Conservation (phyloP, 2,888 invertebrate genomes). For the Darwinula stevensoni region DNA sequence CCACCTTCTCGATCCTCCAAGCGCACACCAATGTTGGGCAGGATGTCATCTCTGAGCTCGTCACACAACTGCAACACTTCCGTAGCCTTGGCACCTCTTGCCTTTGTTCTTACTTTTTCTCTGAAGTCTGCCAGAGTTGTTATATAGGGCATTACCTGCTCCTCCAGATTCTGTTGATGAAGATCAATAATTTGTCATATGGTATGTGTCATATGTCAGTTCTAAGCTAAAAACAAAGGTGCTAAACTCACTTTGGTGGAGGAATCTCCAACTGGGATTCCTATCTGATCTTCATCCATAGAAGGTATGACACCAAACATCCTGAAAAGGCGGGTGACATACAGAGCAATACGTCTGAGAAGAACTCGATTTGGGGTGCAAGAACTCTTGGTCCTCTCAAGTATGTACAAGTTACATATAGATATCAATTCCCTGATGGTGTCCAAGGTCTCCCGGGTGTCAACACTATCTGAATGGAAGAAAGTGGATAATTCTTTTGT, state of each 20-base stretch:
- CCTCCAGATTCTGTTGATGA: no score
- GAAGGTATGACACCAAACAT: conserved; percentile 19
- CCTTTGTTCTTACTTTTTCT: conserved; percentile 36
- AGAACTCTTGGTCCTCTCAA: no score
- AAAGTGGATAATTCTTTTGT: no score
- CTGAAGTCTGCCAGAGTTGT: conserved; percentile 58
- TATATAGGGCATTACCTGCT: conserved; percentile 59
- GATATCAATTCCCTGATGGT: conserved; percentile 46
- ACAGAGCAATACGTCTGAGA: conserved; percentile 39
- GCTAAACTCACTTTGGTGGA: not conserved
- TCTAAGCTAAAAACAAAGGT: no score
- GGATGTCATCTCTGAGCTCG: conserved; percentile 43
- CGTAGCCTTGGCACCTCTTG: conserved; percentile 28
- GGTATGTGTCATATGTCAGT: no score
- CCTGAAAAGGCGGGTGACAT: conserved; percentile 42
- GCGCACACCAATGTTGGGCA: conserved; percentile 74
- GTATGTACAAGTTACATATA: conserved; percentile 68
- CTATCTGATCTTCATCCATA: conserved; percentile 11
- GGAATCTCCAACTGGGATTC: conserved; percentile 4
- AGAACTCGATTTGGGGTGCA: conserved; percentile 36
- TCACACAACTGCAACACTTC: conserved; percentile 63
- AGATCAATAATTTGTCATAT: no score
- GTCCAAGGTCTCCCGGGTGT: conserved; percentile 65
- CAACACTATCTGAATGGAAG: conserved; percentile 31
- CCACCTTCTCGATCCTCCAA: conserved; percentile 63